Evolutionary conservation across 92 coral and sea anemone species (phyloP).

Genomic region (Phenganax subtilis): DNA sequence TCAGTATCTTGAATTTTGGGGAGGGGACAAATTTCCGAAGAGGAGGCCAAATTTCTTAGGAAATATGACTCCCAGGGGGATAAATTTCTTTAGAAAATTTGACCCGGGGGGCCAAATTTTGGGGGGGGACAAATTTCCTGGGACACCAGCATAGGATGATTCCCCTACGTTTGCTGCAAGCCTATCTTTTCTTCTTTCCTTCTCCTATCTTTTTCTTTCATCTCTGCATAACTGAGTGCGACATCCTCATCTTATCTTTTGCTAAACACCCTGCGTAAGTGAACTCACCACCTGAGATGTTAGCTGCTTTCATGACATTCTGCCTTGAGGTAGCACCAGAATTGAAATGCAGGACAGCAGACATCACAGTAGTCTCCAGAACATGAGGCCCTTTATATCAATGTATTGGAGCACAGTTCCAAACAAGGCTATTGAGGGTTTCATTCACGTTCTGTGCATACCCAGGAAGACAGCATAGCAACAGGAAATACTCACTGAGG

Average conservation of each 20-base stretch:
- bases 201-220: neutral
- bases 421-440: slow-evolving; percentile 2
- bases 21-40: too few species aligned
- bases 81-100: slow-evolving; percentile 45
- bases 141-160: slow-evolving; percentile 8
- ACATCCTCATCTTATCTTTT: neutral
- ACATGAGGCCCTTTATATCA: slow-evolving; percentile 2
- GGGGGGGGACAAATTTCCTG: too few species aligned
- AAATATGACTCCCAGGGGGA: slow-evolving; percentile 38
- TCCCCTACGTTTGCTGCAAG: neutral
- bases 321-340: slow-evolving; percentile 13
- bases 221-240: neutral
- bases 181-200: neutral
- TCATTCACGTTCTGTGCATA: slow-evolving; percentile 16
- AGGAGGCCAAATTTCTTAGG: too few species aligned
- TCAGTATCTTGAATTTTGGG: too few species aligned
- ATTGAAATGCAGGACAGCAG: slow-evolving; percentile 4
- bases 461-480: slow-evolving; percentile 31
- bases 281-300: slow-evolving; percentile 15
- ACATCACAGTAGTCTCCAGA: slow-evolving; percentile 12
- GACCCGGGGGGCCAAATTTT: too few species aligned
- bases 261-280: neutral
- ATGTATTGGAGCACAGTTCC: slow-evolving; percentile 26
- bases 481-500: slow-evolving; percentile 24
- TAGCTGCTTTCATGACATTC: slow-evolving; percentile 10